A percentile compares a stretch with the other conserved stretches of the same genome.
Evolutionary conservation across 2,888 invertebrate species (phyloP).

Genomic region (Timema podura): DNA sequence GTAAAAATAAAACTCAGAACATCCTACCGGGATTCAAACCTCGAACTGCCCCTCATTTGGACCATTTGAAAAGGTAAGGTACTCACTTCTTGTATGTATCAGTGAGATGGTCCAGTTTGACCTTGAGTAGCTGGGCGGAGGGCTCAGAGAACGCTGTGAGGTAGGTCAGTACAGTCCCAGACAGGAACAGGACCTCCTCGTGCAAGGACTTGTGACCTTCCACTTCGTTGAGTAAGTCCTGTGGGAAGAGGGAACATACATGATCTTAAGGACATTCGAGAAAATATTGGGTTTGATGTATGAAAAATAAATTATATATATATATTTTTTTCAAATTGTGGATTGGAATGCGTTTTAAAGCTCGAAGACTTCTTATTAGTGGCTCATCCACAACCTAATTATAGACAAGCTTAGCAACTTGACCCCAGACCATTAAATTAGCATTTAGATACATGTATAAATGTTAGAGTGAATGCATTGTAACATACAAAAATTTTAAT

Average conservation of each 20-base stretch:
- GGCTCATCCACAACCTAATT: too few species aligned
- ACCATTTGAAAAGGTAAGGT: neutral
- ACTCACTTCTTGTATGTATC: slow-evolving; percentile 64
- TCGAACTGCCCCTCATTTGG: too few species aligned
- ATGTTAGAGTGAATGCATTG: too few species aligned
- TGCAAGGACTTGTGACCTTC: slow-evolving; percentile 62
- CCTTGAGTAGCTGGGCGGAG: slow-evolving; percentile 64
- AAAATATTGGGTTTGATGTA: neutral
- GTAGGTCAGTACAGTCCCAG: slow-evolving; percentile 66
- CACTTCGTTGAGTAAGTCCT: slow-evolving; percentile 73
- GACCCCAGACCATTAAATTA: too few species aligned
- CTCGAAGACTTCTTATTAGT: too few species aligned
- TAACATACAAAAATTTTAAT: too few species aligned
- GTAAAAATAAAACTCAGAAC: too few species aligned
- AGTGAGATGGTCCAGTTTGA: slow-evolving; percentile 64
- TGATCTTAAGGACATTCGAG: too few species aligned
- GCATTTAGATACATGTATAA: too few species aligned
- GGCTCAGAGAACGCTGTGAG: slow-evolving; percentile 64
- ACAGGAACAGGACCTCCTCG: slow-evolving; percentile 65
- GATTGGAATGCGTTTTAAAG: neutral
- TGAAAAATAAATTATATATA: neutral
- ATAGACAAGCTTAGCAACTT: too few species aligned
- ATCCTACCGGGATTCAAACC: too few species aligned
- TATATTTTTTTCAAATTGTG: neutral
- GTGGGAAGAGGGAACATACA: slow-evolving; percentile 35